phyloP scores from a whole-genome alignment of 2,888 invertebrate genomes.

The Drosophila colorata region DNA sequence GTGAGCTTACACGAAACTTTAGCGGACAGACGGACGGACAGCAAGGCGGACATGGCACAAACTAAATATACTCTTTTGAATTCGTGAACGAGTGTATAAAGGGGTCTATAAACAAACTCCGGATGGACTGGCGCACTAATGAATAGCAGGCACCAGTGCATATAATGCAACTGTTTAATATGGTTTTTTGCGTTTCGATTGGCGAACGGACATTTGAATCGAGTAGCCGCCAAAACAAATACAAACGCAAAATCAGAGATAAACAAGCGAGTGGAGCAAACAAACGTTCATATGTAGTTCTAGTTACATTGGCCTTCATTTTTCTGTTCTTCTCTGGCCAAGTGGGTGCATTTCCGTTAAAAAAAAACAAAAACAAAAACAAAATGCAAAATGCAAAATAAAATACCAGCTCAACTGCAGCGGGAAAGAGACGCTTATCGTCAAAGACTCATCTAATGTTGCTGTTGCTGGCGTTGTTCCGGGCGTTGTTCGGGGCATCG shows the following conservation, averaged over 20 bases:
- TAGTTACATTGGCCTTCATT: slow-evolving; percentile 11
- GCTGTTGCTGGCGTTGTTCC: slow-evolving; percentile 3
- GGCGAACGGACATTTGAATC: slow-evolving; percentile 1
- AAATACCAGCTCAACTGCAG: slow-evolving; percentile 1
- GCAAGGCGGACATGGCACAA: too few relatives aligned
- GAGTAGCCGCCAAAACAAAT: slow-evolving; percentile 36
- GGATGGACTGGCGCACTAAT: slow-evolving; percentile 41
- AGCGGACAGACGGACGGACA: too few relatives aligned
- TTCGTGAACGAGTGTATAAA: neutral
- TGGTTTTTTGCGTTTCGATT: neutral
- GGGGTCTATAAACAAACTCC: slow-evolving; percentile 21
- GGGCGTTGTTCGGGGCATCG: neutral
- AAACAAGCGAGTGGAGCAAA: slow-evolving; percentile 13
- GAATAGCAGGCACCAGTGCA: slow-evolving; percentile 26
- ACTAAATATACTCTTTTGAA: too few relatives aligned
- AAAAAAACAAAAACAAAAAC: slow-evolving; percentile 7
- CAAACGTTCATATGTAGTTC: slow-evolving; percentile 24
- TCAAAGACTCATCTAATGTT: slow-evolving; percentile 34
- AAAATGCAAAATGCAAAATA: neutral
- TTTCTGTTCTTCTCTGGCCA: slow-evolving; percentile 14
- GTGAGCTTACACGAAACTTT: too few relatives aligned
- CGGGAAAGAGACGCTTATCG: slow-evolving; percentile 47
- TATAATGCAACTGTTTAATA: slow-evolving; percentile 26
- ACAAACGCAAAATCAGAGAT: slow-evolving; percentile 28
- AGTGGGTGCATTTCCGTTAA: slow-evolving; percentile 58